Conservation (phyloP, 2,888 invertebrate species). For the Galerucella pusilla region DNA sequence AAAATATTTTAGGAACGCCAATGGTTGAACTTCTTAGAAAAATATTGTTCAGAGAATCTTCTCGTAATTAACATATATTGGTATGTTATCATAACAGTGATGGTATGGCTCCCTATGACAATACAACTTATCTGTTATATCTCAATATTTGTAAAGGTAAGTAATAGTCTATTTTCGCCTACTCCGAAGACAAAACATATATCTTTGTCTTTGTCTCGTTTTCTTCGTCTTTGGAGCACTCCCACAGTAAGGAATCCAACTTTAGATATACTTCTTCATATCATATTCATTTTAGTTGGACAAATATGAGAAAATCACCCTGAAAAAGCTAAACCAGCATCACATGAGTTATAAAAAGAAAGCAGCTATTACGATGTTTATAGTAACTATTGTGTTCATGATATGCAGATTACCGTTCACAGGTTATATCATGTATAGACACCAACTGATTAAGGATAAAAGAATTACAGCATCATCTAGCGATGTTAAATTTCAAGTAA, state of each 20-base stretch:
- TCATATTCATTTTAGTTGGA: slow-evolving; percentile 67
- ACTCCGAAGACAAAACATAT: no score
- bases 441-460: slow-evolving; percentile 64
- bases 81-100: slow-evolving; percentile 78
- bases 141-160: slow-evolving; percentile 76
- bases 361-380: slow-evolving; percentile 78
- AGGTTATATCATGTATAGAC: slow-evolving; percentile 74
- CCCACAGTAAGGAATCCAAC: no score
- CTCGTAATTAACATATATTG: slow-evolving; percentile 77
- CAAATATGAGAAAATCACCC: slow-evolving; percentile 72
- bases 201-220: no score
- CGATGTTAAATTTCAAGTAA: slow-evolving; percentile 49
- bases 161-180: not conserved
- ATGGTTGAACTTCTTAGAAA: slow-evolving; percentile 82
- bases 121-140: slow-evolving; percentile 81
- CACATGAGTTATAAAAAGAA: slow-evolving; percentile 74
- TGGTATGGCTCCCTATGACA: slow-evolving; percentile 82
- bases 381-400: slow-evolving; percentile 75
- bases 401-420: slow-evolving; percentile 81
- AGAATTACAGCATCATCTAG: slow-evolving; percentile 41
- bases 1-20: slow-evolving; percentile 69
- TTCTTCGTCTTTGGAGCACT: no score
- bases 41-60: slow-evolving; percentile 78
- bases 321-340: slow-evolving; percentile 72
- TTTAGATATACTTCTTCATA: no score